Evolutionary conservation across 2,113 vertebrate species (phyloP).

Genomic region (Neotoma lepida): DNA sequence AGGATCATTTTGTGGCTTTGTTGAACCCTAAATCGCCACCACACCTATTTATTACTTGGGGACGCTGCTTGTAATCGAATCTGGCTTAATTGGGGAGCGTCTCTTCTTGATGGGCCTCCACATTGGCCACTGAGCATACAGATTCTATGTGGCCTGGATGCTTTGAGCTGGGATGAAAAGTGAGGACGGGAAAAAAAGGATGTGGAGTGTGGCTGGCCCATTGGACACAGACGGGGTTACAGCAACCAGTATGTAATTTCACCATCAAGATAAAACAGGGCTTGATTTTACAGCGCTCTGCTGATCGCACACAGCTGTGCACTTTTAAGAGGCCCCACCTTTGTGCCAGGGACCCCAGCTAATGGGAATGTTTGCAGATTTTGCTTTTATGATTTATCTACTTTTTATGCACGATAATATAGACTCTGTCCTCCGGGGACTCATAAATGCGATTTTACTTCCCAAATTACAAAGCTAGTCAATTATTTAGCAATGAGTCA

Average conservation of each 20-base stretch:
- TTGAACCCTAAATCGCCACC: conserved; percentile 65
- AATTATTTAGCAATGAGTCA: conserved; percentile 88
- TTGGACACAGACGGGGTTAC: conserved; percentile 83
- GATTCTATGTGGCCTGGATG: conserved; percentile 70
- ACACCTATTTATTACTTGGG: conserved; percentile 77
- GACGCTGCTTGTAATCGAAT: conserved; percentile 77
- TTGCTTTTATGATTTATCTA: conserved; percentile 89
- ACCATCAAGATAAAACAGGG: conserved; percentile 84
- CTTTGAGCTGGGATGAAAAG: conserved; percentile 68
- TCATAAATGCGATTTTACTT: conserved; percentile 89
- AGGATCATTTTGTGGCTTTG: conserved; percentile 78
- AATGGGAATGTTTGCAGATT: conserved; percentile 87
- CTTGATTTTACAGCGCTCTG: conserved; percentile 78
- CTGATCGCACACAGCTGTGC: conserved; percentile 83
- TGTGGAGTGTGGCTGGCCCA: not conserved
- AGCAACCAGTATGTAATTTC: conserved; percentile 85
- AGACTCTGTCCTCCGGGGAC: conserved; percentile 81
- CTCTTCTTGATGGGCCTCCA: conserved; percentile 72
- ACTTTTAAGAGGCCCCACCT: conserved; percentile 79
- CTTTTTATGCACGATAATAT: conserved; percentile 87
- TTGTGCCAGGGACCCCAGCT: conserved; percentile 79
- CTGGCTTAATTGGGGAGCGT: conserved; percentile 59
- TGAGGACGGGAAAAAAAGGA: conserved; percentile 51
- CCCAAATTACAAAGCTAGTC: conserved; percentile 88
- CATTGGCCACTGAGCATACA: conserved; percentile 60